phyloP scores from a whole-genome alignment of 2,797 vertebrate species.

The Trichosurus vulpecula region DNA sequence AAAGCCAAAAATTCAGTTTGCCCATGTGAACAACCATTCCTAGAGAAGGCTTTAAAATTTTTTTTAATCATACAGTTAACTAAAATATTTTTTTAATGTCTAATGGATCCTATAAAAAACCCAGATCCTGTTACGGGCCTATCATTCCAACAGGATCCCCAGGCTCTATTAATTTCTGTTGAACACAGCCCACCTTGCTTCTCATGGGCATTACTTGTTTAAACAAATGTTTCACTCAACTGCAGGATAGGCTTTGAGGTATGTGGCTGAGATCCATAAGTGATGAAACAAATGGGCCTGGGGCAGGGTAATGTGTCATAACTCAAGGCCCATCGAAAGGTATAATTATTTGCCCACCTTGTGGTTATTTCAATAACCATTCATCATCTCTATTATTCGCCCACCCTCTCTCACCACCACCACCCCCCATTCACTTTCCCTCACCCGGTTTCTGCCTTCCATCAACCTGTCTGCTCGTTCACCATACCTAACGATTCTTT shows the following conservation, averaged over 20 bases:
- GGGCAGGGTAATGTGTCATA: neutral
- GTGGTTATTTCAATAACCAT: neutral
- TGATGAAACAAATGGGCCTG: neutral
- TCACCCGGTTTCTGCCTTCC: neutral
- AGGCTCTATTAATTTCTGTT: neutral
- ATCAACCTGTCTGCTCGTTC: neutral
- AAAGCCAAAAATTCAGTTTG: neutral
- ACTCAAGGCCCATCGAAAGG: neutral
- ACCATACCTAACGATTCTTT: neutral
- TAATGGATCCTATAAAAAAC: neutral
- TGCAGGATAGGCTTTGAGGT: neutral
- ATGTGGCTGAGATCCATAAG: neutral
- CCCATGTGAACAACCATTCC: neutral
- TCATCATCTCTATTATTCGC: neutral
- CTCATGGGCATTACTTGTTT: neutral
- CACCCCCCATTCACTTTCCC: neutral
- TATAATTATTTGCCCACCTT: neutral
- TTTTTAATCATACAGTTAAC: neutral
- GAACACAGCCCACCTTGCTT: neutral
- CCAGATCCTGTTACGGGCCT: neutral
- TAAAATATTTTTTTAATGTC: neutral
- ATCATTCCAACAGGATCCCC: neutral
- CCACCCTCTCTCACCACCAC: neutral
- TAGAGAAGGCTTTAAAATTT: neutral
- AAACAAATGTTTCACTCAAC: neutral